phyloP scores from a whole-genome alignment of 2,888 invertebrate genomes.

The Entomobrya multifasciata region DNA sequence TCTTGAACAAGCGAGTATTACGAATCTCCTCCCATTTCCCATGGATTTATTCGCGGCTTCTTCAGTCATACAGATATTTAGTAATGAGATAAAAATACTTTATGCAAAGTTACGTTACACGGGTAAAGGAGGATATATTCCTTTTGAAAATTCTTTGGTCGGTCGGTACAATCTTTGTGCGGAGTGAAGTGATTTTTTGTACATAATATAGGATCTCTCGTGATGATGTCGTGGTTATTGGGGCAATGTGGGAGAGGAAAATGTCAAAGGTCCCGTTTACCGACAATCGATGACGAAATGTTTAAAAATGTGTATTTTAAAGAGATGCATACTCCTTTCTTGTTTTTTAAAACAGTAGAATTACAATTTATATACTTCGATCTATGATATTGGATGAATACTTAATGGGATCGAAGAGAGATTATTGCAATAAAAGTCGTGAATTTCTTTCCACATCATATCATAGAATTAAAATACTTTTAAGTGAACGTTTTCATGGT shows the following conservation, averaged over 20 bases:
- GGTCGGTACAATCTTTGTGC: constrained; percentile 20
- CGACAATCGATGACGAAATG: constrained; percentile 61
- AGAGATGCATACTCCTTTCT: constrained; percentile 27
- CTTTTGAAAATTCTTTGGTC: constrained; percentile 1
- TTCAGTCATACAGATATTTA: constrained; percentile 43
- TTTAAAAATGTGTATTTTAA: constrained; percentile 22
- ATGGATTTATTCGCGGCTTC: constrained; percentile 65
- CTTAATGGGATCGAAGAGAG: constrained; percentile 53
- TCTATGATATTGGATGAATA: constrained; percentile 32
- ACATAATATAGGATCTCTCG: not conserved
- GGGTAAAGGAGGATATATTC: constrained; percentile 18
- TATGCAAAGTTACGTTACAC: not conserved
- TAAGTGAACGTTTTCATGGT: constrained; percentile 25
- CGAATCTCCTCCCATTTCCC: constrained; percentile 70
- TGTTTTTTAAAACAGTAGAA: not conserved
- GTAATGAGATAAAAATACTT: constrained; percentile 1
- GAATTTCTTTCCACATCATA: constrained; percentile 65
- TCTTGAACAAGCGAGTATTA: constrained; percentile 34
- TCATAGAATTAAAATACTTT: constrained; percentile 54
- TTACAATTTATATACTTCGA: constrained; percentile 4
- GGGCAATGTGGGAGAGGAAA: constrained; percentile 34
- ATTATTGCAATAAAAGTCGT: constrained; percentile 69
- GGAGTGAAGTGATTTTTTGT: not conserved
- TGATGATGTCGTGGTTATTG: not conserved
- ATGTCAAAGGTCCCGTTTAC: constrained; percentile 65